Percentiles rank a stretch among this genome's conserved stretches.
These are phyloP conservation scores for Epinephelus awoara DNA, from an alignment of 2,797 vertebrate genomes.

Conservation along the genomic window DNA sequence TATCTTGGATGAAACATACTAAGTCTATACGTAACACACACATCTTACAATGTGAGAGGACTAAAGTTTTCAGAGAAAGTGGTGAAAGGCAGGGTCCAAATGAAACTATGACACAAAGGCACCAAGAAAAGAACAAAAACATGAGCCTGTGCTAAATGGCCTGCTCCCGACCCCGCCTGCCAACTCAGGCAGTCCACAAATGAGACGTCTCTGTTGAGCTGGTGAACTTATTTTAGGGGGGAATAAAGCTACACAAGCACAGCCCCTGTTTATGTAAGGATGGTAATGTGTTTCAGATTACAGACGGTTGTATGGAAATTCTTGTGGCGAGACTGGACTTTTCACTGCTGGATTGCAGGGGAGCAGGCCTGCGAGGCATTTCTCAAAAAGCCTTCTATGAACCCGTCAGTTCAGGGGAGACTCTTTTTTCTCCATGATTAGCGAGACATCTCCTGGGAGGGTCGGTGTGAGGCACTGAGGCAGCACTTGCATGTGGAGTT, in stretches of 20 bases:
- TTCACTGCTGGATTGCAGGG: slow-evolving; percentile 82
- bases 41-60: background rate
- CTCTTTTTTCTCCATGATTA: slow-evolving; percentile 78
- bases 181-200: slow-evolving; percentile 85
- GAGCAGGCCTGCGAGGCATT: slow-evolving; percentile 55
- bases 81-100: background rate
- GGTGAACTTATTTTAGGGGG: slow-evolving; percentile 88
- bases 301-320: slow-evolving; percentile 93
- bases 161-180: slow-evolving; percentile 71
- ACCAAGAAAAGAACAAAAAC: slow-evolving; percentile 4
- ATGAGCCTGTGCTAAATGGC: slow-evolving; percentile 34
- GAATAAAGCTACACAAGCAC: slow-evolving; percentile 83
- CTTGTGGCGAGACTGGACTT: slow-evolving; percentile 92
- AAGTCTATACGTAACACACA: background rate
- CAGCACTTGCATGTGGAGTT: background rate
- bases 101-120: slow-evolving; percentile 4
- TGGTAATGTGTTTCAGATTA: slow-evolving; percentile 97
- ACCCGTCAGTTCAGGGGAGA: slow-evolving; percentile 76
- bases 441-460: slow-evolving; percentile 36
- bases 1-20: background rate
- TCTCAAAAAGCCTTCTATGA: slow-evolving; percentile 61
- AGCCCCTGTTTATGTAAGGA: slow-evolving; percentile 91
- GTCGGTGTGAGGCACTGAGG: background rate
- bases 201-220: slow-evolving; percentile 83
- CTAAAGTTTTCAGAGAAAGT: background rate